Percentiles rank a stretch among this genome's conserved stretches.
These are phyloP conservation scores for Salvelinus sp. DNA, from an alignment of 2,113 vertebrate species.

Conservation along the genomic window DNA sequence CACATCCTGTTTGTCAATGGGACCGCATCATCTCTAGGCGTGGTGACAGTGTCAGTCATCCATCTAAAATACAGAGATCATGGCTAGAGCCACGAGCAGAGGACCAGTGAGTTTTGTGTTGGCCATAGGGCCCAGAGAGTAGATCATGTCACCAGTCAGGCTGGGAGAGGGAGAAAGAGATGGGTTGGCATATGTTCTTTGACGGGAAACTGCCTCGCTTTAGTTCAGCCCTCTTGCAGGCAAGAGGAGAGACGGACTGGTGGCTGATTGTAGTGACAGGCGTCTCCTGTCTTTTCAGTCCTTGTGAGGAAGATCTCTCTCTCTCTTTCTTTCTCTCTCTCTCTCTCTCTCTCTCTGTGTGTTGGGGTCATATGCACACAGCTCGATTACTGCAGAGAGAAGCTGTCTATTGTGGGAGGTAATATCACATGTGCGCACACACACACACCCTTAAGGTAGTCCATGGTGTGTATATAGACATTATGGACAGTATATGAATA, in stretches of 20 bases:
- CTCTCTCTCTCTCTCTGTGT: not conserved
- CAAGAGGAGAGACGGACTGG: constrained; percentile 55
- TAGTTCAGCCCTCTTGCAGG: too few species aligned
- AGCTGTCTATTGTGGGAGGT: not conserved
- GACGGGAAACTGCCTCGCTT: constrained; percentile 63
- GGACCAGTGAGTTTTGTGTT: constrained; percentile 45
- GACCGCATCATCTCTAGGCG: constrained; percentile 44
- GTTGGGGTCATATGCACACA: constrained; percentile 19
- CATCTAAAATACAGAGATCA: constrained; percentile 74
- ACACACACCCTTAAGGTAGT: not conserved
- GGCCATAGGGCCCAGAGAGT: constrained; percentile 64
- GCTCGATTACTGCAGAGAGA: not conserved
- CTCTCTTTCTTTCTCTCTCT: not conserved
- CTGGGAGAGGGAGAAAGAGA: constrained; percentile 30
- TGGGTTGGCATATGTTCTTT: constrained; percentile 66
- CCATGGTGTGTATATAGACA: too few species aligned
- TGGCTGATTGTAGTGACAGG: constrained; percentile 74
- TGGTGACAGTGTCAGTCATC: constrained; percentile 74
- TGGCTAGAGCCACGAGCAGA: constrained; percentile 64
- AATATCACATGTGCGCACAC: not conserved
- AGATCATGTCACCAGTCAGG: constrained; percentile 64
- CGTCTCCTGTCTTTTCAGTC: constrained; percentile 43
- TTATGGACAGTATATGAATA: too few species aligned
- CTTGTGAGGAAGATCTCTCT: constrained; percentile 26
- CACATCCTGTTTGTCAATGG: constrained; percentile 61